Conservation (phyloP, 2,888 invertebrate genomes). For the Ornithoptera alexandrae region DNA sequence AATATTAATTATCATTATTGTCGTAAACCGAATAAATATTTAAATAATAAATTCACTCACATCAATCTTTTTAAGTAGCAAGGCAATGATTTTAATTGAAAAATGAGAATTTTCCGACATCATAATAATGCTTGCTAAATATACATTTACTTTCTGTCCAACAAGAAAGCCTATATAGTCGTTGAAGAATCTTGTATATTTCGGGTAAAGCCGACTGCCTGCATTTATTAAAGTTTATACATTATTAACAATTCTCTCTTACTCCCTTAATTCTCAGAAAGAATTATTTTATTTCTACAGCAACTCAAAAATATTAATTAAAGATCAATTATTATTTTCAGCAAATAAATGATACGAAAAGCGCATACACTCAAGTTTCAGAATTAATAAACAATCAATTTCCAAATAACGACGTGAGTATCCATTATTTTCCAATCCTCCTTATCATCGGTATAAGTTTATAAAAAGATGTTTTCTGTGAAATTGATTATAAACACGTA, state of each 20-base stretch:
- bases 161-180: too few relatives aligned
- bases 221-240: too few relatives aligned
- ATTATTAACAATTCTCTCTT: too few relatives aligned
- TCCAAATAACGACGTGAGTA: conserved; percentile 67
- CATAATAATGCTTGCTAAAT: too few relatives aligned
- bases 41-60: background rate
- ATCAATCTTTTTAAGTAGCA: background rate
- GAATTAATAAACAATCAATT: conserved; percentile 68
- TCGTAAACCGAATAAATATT: background rate
- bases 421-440: background rate
- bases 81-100: too few relatives aligned
- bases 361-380: conserved; percentile 72
- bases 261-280: too few relatives aligned
- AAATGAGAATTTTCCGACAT: too few relatives aligned
- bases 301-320: too few relatives aligned
- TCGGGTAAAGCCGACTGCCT: too few relatives aligned
- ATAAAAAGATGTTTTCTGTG: background rate
- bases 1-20: background rate
- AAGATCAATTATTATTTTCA: conserved; percentile 43
- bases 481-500: background rate
- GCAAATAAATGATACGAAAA: conserved; percentile 78
- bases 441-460: background rate
- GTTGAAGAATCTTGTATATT: too few relatives aligned
- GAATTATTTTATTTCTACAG: too few relatives aligned
- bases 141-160: too few relatives aligned